Conservation (phyloP, 2,797 vertebrate genomes). For the Decapterus maruadsi region DNA sequence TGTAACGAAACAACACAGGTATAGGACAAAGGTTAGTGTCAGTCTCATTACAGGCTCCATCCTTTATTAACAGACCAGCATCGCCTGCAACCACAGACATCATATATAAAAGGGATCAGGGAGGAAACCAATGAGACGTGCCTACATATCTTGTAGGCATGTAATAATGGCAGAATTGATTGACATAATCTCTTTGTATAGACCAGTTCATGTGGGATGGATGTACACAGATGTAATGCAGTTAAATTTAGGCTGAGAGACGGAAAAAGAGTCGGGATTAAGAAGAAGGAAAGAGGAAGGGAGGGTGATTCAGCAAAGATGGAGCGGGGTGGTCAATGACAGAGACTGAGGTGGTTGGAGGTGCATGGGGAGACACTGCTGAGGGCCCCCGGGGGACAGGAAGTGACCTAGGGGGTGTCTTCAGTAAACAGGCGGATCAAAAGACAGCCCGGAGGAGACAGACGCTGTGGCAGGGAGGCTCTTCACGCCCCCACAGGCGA, state of each 20-base stretch:
- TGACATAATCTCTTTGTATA: constrained; percentile 60
- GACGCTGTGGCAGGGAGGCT: constrained; percentile 76
- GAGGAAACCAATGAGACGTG: constrained; percentile 51
- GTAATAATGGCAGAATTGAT: constrained; percentile 72
- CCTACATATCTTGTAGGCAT: constrained; percentile 66
- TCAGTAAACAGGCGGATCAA: constrained; percentile 83
- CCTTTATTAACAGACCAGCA: constrained; percentile 63
- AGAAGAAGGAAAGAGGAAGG: constrained; percentile 11
- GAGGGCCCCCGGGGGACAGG: constrained; percentile 72
- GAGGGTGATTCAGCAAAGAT: constrained; percentile 52
- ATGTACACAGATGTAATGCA: not conserved
- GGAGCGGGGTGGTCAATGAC: constrained; percentile 68
- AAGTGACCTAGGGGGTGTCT: constrained; percentile 74
- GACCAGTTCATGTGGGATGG: constrained; percentile 39
- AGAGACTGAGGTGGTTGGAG: constrained; percentile 41
- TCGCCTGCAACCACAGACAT: constrained; percentile 76
- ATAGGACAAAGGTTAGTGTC: constrained; percentile 56
- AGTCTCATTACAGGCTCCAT: constrained; percentile 29
- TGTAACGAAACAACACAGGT: constrained; percentile 71
- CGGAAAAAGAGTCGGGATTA: not conserved
- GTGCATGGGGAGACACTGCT: constrained; percentile 56
- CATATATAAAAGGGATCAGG: constrained; percentile 72
- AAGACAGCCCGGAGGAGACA: constrained; percentile 75
- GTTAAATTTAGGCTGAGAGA: constrained; percentile 7
- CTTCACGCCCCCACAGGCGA: constrained; percentile 82